A percentile compares a stretch with the other conserved stretches of the same genome.
Conservation (phyloP, 2,113 vertebrate genomes). For the Lathamus discolor region DNA sequence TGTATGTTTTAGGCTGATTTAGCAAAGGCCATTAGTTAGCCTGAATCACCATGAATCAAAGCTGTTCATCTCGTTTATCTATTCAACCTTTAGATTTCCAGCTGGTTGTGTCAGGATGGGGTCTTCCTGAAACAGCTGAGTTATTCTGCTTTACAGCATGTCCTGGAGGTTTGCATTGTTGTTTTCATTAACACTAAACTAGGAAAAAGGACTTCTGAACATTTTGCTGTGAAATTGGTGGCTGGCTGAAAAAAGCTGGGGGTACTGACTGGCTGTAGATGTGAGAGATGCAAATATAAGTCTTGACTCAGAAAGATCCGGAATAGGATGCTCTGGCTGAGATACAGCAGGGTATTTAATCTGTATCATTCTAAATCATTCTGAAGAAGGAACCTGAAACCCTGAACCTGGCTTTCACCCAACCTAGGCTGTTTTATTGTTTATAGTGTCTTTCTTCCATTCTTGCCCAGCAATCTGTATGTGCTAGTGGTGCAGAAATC, state of each 20-base stretch:
- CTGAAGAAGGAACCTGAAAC: not conserved
- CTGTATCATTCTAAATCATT: not conserved
- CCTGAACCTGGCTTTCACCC: not conserved
- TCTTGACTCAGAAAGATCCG: not conserved
- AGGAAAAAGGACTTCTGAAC: accelerated
- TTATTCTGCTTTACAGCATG: not conserved
- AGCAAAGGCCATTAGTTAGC: not conserved
- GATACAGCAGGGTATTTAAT: not conserved
- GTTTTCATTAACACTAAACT: not conserved
- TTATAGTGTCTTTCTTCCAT: not conserved
- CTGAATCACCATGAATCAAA: not conserved
- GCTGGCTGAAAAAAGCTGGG: not conserved
- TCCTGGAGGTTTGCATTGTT: not conserved
- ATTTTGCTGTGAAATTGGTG: not conserved
- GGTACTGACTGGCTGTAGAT: not conserved
- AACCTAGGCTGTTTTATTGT: not conserved
- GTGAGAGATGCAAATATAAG: not conserved
- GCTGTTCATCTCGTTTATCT: not conserved
- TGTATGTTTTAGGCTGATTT: not conserved
- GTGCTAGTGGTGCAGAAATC: not conserved
- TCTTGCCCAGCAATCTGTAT: not conserved
- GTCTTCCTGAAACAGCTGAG: not conserved
- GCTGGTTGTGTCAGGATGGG: not conserved
- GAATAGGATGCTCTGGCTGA: not conserved
- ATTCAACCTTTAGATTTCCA: not conserved